Evolutionary conservation across 1,140 invertebrate species (phyloP), one percentile per base, ranked within the genome.

Genomic region (Neodiprion virginianus): DNA sequence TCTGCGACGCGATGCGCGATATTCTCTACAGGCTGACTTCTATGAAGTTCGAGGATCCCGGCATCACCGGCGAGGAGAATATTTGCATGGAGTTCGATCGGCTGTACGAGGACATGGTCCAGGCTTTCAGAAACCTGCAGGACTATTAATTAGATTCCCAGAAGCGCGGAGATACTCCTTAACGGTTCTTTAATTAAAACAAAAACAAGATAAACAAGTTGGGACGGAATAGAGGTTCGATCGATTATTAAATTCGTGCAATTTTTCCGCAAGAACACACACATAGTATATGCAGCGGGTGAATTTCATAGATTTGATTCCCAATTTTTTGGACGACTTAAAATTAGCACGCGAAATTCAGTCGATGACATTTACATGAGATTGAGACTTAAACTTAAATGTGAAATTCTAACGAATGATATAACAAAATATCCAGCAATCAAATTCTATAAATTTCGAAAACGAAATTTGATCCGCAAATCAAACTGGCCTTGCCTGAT

Each of bases 41-140:
- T 70, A 96, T 96, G 94, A 96, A 96, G 83, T 96, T 96, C 87
- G 94, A 94, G 91, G 93, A 95, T 84, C 93, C 94, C 40, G 89
- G 92, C 8, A 92, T 92, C 85, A 93, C 95, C 73, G 93, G 93
- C 8, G 93, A 95, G 84, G 88, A 88, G 10, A 94, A 94, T 84
- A 93, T 95, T 75, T 92, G 91, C 80, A 89, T 90, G 71, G 92
- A 94, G 76, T 94, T 92, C 83, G 93, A 93, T 75, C 91, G 92
- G 78, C 85, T 94, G 14, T 85, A 91, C 76, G 93, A 94, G 83
- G 89, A 91, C 76, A 93, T 94, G 85, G 89, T 91, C 78, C 90
- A 90, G 79, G 90, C 91, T 77, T 95, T 95, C 88, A 89, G 93
- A 77, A 93, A 94, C 83, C 84, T 95, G 74, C 93, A 94, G 87